These are phyloP conservation scores for human (Homo sapiens) DNA, from an alignment of 2,113 vertebrate genomes.

Conservation along the genomic window DNA sequence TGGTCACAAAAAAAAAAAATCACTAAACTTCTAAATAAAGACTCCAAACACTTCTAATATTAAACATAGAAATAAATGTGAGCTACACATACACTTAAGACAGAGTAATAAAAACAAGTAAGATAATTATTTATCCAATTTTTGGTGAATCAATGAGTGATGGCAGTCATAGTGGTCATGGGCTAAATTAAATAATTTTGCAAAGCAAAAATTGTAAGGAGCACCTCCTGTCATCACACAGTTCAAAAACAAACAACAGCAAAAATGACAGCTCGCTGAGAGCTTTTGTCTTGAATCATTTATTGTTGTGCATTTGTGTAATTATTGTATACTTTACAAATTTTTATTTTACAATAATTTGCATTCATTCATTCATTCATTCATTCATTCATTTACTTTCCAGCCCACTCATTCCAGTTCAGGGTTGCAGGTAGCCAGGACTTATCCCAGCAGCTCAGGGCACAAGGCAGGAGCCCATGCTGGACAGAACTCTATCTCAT, in stretches of 20 bases:
- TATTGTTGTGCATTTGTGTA: background rate
- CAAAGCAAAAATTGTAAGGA: background rate
- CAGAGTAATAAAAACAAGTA: background rate
- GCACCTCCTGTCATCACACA: background rate
- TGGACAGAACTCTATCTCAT: background rate
- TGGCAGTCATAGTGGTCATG: background rate
- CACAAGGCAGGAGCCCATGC: background rate
- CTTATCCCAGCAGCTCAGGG: background rate
- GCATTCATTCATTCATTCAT: no score
- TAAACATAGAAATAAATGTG: background rate
- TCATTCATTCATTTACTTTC: no score
- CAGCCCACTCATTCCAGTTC: background rate
- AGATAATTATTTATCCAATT: background rate
- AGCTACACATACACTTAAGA: background rate
- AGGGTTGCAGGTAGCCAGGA: background rate
- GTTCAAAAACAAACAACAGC: background rate
- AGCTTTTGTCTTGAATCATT: background rate
- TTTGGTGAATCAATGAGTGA: background rate
- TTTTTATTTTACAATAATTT: no score
- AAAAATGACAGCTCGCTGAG: background rate
- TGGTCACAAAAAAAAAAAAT: background rate
- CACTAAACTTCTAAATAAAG: background rate
- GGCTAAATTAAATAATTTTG: background rate
- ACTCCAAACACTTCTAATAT: background rate
- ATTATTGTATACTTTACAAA: background rate